Conservation (phyloP, 92 coral and sea anemone genomes). For the Porites rus region DNA sequence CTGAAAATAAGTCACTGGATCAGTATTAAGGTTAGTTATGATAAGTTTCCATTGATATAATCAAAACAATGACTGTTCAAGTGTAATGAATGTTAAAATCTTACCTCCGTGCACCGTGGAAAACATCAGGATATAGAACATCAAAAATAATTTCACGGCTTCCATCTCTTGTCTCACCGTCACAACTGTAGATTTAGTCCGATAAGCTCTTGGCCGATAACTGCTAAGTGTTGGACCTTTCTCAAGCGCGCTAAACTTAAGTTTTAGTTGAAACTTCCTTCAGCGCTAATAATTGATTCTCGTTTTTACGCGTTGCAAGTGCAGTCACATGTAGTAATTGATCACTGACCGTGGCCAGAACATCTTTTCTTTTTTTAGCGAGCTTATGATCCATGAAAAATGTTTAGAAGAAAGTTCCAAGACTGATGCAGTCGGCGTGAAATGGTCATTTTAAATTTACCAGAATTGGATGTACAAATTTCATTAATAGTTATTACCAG, state of each 20-base stretch:
- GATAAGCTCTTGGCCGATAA: not conserved
- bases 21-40: too few species aligned
- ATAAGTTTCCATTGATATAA: too few species aligned
- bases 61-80: too few species aligned
- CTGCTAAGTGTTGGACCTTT: too few species aligned
- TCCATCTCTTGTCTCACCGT: slow-evolving; percentile 1
- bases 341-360: not conserved
- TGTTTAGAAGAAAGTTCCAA: not conserved
- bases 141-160: not conserved
- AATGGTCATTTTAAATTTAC: not conserved
- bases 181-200: not conserved
- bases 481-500: too few species aligned
- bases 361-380: not conserved
- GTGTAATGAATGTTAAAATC: not conserved
- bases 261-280: not conserved
- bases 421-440: not conserved
- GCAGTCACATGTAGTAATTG: not conserved
- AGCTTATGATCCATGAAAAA: not conserved
- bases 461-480: too few species aligned
- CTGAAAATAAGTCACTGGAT: too few species aligned
- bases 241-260: not conserved
- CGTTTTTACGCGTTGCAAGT: slow-evolving; percentile 22
- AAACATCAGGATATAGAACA: not conserved
- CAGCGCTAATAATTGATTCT: not conserved
- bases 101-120: not conserved